These are phyloP conservation scores for Vidua macroura DNA, from an alignment of 2,113 vertebrate species.

Conservation along the genomic window DNA sequence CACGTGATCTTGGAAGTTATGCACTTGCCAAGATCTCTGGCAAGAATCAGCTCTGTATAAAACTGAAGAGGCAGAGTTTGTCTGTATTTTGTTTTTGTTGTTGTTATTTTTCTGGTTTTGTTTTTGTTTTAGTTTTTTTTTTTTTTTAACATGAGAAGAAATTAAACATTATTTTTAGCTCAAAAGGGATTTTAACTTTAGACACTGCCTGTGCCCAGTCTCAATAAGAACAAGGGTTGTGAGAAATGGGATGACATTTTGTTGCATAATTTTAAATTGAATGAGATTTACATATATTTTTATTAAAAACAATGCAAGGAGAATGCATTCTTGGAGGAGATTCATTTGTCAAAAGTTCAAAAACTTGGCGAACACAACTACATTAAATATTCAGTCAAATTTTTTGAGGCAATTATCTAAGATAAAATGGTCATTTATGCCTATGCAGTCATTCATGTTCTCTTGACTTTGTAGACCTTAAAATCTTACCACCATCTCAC, in stretches of 20 bases:
- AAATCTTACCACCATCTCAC: neutral
- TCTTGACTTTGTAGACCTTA: neutral
- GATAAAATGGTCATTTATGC: neutral
- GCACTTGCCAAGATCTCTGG: neutral
- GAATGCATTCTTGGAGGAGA: neutral
- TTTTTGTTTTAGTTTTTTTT: neutral
- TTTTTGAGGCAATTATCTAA: neutral
- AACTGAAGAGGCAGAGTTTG: neutral
- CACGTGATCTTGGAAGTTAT: neutral
- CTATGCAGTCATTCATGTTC: neutral
- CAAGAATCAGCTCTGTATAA: neutral
- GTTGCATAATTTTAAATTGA: conserved; percentile 8
- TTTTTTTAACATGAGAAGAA: neutral
- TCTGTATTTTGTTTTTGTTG: neutral
- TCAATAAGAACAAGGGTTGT: neutral
- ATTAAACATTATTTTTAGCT: neutral
- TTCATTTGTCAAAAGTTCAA: neutral
- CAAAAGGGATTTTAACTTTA: neutral
- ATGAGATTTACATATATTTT: conserved; percentile 13
- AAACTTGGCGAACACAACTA: neutral
- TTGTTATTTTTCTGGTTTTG: neutral
- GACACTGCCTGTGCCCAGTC: neutral
- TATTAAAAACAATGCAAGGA: neutral
- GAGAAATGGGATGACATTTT: conserved; percentile 8
- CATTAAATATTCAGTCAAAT: neutral